These are phyloP conservation scores for Enteromius paludinosus DNA, from an alignment of 2,797 vertebrate species.

Conservation along the genomic window DNA sequence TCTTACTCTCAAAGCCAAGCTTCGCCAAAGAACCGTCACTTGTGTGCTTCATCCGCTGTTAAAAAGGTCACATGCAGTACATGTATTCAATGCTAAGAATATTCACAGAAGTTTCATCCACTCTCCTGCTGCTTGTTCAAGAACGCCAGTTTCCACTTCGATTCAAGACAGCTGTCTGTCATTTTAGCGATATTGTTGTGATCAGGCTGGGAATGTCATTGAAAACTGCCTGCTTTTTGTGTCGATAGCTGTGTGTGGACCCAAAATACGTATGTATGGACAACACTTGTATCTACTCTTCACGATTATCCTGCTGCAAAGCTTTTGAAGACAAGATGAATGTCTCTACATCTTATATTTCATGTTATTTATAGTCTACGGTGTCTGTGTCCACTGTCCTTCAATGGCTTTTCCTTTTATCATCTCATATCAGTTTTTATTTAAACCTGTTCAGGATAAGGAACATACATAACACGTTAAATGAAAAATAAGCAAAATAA, in stretches of 20 bases:
- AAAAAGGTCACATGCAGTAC: constrained; percentile 22
- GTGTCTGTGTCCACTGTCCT: background rate
- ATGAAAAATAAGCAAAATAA: constrained; percentile 24
- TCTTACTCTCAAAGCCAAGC: constrained; percentile 45
- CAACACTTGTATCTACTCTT: constrained; percentile 61
- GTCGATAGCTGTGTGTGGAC: constrained; percentile 66
- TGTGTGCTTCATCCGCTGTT: constrained; percentile 51
- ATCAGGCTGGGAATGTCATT: constrained; percentile 80
- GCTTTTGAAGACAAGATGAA: constrained; percentile 81
- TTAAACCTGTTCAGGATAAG: background rate
- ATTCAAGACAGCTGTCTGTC: constrained; percentile 73
- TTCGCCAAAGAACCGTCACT: constrained; percentile 59
- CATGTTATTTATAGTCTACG: constrained; percentile 58
- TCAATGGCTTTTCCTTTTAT: background rate
- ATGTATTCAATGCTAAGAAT: constrained; percentile 34
- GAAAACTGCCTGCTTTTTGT: constrained; percentile 77
- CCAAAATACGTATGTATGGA: constrained; percentile 22
- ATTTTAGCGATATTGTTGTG: constrained; percentile 72
- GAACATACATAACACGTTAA: background rate
- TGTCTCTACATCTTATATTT: constrained; percentile 74
- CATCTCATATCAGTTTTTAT: background rate
- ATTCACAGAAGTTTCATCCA: constrained; percentile 30
- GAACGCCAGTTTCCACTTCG: constrained; percentile 44
- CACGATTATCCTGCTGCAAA: constrained; percentile 75
- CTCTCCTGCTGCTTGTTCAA: constrained; percentile 49